These are phyloP conservation scores for Silurus lanzhouensis DNA, from an alignment of 2,797 vertebrate genomes.

Conservation along the genomic window DNA sequence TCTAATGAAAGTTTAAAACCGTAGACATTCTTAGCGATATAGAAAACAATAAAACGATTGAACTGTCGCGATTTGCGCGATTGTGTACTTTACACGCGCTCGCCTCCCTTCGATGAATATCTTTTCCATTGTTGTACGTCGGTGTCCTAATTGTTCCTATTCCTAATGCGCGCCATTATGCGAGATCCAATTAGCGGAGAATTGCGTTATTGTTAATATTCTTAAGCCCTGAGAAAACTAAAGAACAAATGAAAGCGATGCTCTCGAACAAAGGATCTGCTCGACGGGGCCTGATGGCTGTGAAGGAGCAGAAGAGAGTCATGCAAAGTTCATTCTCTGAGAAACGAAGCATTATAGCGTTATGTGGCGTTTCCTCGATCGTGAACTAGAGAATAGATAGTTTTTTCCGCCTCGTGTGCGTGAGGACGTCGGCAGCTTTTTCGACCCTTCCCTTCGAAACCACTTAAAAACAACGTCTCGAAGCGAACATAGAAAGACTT, in stretches of 20 bases:
- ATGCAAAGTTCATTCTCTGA: slow-evolving; percentile 6
- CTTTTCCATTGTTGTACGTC: background rate
- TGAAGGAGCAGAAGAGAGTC: background rate
- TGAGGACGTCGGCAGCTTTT: slow-evolving; percentile 24
- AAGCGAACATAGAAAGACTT: slow-evolving; percentile 69
- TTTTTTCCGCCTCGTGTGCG: background rate
- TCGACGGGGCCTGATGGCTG: background rate
- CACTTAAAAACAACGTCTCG: slow-evolving; percentile 55
- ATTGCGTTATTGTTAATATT: slow-evolving; percentile 19
- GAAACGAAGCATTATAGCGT: background rate
- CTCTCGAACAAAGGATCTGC: background rate
- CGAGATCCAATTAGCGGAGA: slow-evolving; percentile 15
- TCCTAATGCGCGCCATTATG: slow-evolving; percentile 11
- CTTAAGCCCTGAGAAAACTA: slow-evolving; percentile 1
- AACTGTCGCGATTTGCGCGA: background rate
- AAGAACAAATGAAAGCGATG: background rate
- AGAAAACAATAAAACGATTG: background rate
- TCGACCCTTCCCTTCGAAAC: slow-evolving; percentile 53
- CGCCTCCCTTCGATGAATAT: background rate
- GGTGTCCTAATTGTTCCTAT: slow-evolving; percentile 15
- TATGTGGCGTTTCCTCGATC: too few species aligned
- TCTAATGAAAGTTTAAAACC: background rate
- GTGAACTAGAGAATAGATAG: background rate
- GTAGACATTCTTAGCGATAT: background rate
- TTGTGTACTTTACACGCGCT: background rate